Percentiles rank a stretch among this genome's conserved stretches.
These are phyloP conservation scores for Coccyzus lansbergi DNA, from an alignment of 2,797 vertebrate genomes.

Conservation along the genomic window DNA sequence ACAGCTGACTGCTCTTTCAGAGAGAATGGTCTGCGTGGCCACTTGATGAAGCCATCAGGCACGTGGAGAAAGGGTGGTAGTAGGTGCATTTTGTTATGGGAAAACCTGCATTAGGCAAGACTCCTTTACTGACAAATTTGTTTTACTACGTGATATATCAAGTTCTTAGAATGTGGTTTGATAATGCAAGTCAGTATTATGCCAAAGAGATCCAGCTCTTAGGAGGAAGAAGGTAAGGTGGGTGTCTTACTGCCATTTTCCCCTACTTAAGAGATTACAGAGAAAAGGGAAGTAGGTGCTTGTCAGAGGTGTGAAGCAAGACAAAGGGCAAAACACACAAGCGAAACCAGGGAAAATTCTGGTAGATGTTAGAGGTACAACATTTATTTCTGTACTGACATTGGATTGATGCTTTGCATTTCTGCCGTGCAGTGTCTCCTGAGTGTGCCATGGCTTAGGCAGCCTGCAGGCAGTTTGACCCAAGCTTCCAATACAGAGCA, in stretches of 20 bases:
- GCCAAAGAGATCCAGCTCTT: neutral
- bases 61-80: neutral
- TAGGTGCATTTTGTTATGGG: neutral
- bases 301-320: neutral
- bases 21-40: neutral
- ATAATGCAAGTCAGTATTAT: neutral
- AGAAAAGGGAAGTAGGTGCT: neutral
- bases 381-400: neutral
- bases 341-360: neutral
- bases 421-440: accelerated
- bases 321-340: neutral
- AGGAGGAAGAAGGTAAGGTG: neutral
- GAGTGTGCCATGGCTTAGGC: neutral
- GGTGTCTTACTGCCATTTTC: neutral
- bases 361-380: neutral
- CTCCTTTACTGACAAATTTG: neutral
- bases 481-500: neutral
- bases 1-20: neutral
- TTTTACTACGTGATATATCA: neutral
- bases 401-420: neutral
- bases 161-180: neutral
- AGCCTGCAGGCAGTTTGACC: neutral
- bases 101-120: neutral
- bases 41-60: neutral
- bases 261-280: neutral